Base-by-base conservation (phyloP, 2,113 vertebrate species). In the Parus major region DNA sequence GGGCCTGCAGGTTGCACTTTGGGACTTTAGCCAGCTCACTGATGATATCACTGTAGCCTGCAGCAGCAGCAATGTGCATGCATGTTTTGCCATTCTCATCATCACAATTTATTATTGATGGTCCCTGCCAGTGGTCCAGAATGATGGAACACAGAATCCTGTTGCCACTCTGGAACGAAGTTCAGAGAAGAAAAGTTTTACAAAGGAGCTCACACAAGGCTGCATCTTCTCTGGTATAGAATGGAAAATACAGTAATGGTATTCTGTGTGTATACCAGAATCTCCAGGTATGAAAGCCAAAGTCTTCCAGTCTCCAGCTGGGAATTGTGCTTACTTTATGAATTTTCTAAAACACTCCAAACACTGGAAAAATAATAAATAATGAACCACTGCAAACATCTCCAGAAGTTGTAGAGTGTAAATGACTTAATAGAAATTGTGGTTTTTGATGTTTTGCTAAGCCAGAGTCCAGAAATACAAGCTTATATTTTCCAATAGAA, bases 51-150 rank as follows among this genome's bases (percentile, higher is more conserved):
- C 98, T 98, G 96, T 98, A 99, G 47, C 99, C 98, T 0, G 98
- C 98, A 16, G 98, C 98, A 18, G 98, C 98, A 2, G 98, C 98
- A 15, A 99, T 98, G 82, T 99, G 98, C 84, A 98, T 94, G 13
- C 98, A 99, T 0, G 99, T 99, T 97, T 98, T 99, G 31, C 99
- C 99, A 17, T 98, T 98, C 86, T 98, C 99, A 2, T 99, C 98
- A 3, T 99, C 98, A 0, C 97, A 98, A 96, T 99, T 99, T 97
- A 99, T 98, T 86, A 99, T 98, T 39, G 98, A 98, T 1, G 98
- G 97, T 15, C 98, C 98, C 80, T 98, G 98, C 44, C 97, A 98
- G 83, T 99, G 98, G 86, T 98, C 98, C 94, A 99, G 97, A 88
- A 99, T 98, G 65, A 99, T 98, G 41, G 98, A 98, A 86, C 98